Base-by-base conservation (phyloP, 2,888 invertebrate species). In the Globia sparganii region DNA sequence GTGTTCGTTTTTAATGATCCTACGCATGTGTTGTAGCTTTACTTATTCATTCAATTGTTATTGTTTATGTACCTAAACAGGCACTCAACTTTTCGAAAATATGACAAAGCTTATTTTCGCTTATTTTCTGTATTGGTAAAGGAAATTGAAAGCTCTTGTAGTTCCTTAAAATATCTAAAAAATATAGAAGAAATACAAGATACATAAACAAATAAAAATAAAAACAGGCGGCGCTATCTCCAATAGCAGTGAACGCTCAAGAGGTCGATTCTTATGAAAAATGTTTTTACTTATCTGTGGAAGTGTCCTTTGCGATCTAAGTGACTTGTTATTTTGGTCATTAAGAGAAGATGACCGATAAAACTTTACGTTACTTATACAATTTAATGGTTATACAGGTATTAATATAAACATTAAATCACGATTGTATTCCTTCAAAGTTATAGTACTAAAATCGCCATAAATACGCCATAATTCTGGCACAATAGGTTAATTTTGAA, bases 201-300 rank as follows among this genome's bases (percentile, higher is more conserved):
- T 15, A 28, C 31, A 53, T 34, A 53, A 9, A 72, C 2, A 62
- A 40, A 25, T 34, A 43, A 76, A 75, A 68, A 67, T 37, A 46
- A 68, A 66, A 43, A 53, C 64, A 59, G 21, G 15, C 59, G 46
- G 34, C 56, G 72, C 69, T 81, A 81, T 81, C 69, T 82, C 40
- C 25, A 77, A 67, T 46, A 70, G 70, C 74, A 69, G 62, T 72
- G 67, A 72, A 80, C 68, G 53, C 76, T 71, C 62, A 75, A 67
- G 81, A 76, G 74, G 65, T 83, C 77, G 72, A 80, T 77, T 85
- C 77, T 69, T 73, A 65, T 82, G 76, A 77, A 85, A 81, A 85
- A 73, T 75, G 67, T 67, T 75, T 77, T 81, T 58, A 73, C 68
- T 84, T 84, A 85, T 85, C 80, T 74, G 56, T 76, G 64, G 72